A percentile compares a stretch with the other conserved stretches of the same genome.
These are phyloP conservation scores for Halisarca cf. caerulea DNA, from an alignment of 37 sponge, comb jelly and placozoan genomes.

Conservation along the genomic window DNA sequence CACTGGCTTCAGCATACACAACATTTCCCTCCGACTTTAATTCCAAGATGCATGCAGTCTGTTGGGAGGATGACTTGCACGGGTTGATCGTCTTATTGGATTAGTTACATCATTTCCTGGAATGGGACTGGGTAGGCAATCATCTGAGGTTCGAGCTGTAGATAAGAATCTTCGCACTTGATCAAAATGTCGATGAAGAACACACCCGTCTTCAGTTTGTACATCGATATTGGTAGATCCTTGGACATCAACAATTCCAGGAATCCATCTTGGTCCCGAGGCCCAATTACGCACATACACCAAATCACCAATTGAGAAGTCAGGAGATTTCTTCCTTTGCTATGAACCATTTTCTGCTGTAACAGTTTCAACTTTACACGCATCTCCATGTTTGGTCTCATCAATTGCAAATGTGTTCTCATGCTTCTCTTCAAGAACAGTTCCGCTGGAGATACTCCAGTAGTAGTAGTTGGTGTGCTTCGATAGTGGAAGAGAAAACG, in stretches of 20 bases:
- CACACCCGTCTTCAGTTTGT: constrained; percentile 1
- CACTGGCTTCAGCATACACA: too few relatives aligned
- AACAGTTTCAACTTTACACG: background rate
- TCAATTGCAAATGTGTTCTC: background rate
- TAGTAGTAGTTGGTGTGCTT: constrained; percentile 26
- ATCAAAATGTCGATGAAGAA: constrained; percentile 19
- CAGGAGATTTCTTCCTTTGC: background rate
- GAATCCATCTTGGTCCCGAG: constrained; percentile 18
- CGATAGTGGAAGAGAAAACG: constrained; percentile 32
- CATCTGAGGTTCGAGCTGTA: background rate
- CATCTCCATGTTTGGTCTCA: background rate
- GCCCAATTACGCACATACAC: constrained; percentile 3
- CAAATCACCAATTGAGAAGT: background rate
- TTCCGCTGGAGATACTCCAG: constrained; percentile 25
- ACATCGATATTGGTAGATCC: background rate
- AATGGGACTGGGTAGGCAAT: background rate
- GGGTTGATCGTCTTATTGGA: too few relatives aligned
- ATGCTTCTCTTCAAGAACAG: constrained; percentile 33
- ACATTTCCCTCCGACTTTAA: too few relatives aligned
- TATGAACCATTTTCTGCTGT: background rate
- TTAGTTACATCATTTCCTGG: too few relatives aligned
- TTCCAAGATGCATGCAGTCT: too few relatives aligned
- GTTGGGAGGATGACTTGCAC: too few relatives aligned
- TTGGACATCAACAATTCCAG: background rate
- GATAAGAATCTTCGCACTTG: background rate